Conservation (phyloP, 2,888 invertebrate genomes). For the Caenorhabditis sp. region DNA sequence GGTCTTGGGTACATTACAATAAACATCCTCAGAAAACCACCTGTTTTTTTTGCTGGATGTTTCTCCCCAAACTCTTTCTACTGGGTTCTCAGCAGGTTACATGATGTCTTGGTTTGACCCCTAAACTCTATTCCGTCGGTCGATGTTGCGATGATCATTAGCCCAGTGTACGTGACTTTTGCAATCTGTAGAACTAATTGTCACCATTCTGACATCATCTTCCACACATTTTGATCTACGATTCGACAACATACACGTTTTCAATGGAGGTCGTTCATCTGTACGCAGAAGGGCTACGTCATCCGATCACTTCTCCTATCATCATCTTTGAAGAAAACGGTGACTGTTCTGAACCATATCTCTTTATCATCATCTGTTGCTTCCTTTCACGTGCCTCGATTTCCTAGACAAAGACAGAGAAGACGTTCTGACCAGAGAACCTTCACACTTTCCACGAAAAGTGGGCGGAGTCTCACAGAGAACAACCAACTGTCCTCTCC, state of each 20-base stretch:
- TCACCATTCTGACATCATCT: constrained; percentile 10
- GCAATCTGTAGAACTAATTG: neutral
- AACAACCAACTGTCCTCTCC: constrained; percentile 3
- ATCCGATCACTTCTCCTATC: neutral
- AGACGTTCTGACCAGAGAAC: neutral
- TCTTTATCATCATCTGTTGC: constrained; percentile 6
- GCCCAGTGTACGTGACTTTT: neutral
- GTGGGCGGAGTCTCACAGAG: constrained; percentile 22
- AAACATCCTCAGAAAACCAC: too few relatives aligned
- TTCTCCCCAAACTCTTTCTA: neutral
- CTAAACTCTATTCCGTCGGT: too few relatives aligned
- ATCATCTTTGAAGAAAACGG: constrained; percentile 1
- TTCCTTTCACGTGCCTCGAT: constrained; percentile 3
- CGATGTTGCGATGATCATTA: too few relatives aligned
- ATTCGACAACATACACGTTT: neutral
- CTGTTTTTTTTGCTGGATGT: neutral
- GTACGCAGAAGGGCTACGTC: neutral
- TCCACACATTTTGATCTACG: neutral
- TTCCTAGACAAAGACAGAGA: neutral
- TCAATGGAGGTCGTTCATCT: neutral
- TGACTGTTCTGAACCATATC: neutral
- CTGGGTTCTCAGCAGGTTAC: too few relatives aligned
- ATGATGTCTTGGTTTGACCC: too few relatives aligned
- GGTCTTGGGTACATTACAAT: too few relatives aligned
- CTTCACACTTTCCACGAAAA: neutral